phyloP scores from a whole-genome alignment of 2,888 invertebrate species.

The Cremastinae sp. region DNA sequence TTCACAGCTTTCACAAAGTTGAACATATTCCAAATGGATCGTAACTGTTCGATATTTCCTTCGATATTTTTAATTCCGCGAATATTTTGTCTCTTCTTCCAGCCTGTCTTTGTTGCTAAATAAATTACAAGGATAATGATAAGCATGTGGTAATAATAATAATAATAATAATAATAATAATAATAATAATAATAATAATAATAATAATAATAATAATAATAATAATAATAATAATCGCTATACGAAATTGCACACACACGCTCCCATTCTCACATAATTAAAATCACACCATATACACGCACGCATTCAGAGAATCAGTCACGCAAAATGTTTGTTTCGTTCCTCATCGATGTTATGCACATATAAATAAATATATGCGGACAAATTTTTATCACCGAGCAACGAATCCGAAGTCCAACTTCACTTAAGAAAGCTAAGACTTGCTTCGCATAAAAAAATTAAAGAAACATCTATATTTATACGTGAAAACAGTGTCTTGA shows the following conservation, averaged over 20 bases:
- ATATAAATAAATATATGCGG: constrained; percentile 28
- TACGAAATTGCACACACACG: constrained; percentile 36
- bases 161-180: constrained; percentile 59
- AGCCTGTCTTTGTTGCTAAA: constrained; percentile 56
- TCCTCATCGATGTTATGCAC: constrained; percentile 30
- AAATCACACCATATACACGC: background rate
- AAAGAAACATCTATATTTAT: constrained; percentile 55
- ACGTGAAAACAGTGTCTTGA: constrained; percentile 57
- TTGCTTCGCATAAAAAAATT: constrained; percentile 54
- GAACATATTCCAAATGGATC: background rate
- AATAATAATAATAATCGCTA: constrained; percentile 30
- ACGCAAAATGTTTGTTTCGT: constrained; percentile 15
- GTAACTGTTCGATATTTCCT: background rate
- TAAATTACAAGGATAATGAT: constrained; percentile 62
- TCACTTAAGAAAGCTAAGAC: constrained; percentile 56
- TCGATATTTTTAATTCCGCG: constrained; percentile 9
- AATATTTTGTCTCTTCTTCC: constrained; percentile 25
- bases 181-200: constrained; percentile 49
- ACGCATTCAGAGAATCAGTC: constrained; percentile 14
- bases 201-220: constrained; percentile 54
- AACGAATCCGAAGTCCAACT: constrained; percentile 40
- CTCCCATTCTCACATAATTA: background rate
- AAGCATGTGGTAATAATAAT: too few relatives aligned
- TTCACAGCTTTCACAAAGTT: too few relatives aligned
- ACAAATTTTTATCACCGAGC: constrained; percentile 42